phyloP scores from a whole-genome alignment of 1,140 invertebrate species.

The Drosophila ogumai region DNA sequence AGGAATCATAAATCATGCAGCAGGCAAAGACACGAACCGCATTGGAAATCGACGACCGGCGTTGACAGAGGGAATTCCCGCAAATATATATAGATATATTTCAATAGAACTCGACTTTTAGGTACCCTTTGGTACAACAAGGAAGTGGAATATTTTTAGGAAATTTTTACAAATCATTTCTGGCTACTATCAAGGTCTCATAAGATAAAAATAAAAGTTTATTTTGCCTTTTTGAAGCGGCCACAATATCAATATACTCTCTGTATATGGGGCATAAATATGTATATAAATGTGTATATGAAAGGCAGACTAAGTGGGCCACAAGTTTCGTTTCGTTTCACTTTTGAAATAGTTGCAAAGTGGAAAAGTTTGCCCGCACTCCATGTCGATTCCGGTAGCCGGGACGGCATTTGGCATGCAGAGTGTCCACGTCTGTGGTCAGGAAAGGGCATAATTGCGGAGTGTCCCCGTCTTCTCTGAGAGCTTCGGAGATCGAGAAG shows the following conservation, averaged over 20 bases:
- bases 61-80: conserved; percentile 49
- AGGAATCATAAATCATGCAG: conserved; percentile 81
- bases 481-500: not conserved
- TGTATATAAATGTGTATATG: conserved; percentile 11
- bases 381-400: conserved; percentile 12
- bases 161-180: not conserved
- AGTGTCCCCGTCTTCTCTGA: conserved; percentile 20
- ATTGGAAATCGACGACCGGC: conserved; percentile 69
- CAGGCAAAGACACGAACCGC: conserved; percentile 74
- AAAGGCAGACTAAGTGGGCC: conserved; percentile 17
- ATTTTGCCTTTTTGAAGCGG: not conserved
- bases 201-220: not conserved
- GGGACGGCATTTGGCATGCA: conserved; percentile 65
- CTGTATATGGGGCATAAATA: not conserved
- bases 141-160: too few relatives aligned
- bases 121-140: not conserved
- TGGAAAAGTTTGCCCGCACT: conserved; percentile 77
- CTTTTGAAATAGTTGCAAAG: conserved; percentile 84
- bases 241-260: not conserved
- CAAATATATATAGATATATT: conserved; percentile 7
- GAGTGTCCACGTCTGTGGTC: conserved; percentile 70
- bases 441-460: conserved; percentile 53
- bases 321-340: conserved; percentile 79
- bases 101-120: not conserved
- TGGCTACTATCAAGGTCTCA: not conserved